Percentiles rank a stretch among this genome's conserved stretches.
These are phyloP conservation scores for Gymnothorax javanicus DNA, from an alignment of 2,797 vertebrate genomes.

Conservation along the genomic window DNA sequence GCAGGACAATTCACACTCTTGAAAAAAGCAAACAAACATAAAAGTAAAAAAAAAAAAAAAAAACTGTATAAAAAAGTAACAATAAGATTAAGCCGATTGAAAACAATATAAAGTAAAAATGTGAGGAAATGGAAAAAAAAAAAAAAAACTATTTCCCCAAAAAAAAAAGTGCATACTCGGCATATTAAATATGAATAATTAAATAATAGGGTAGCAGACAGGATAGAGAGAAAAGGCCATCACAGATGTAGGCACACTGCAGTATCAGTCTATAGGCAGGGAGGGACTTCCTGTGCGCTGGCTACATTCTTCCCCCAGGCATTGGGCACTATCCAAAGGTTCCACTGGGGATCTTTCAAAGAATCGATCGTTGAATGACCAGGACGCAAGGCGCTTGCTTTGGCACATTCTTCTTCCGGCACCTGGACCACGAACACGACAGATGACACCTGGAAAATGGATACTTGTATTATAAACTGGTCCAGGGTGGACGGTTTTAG, in stretches of 20 bases:
- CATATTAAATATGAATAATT: slow-evolving; percentile 89
- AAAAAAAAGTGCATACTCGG: slow-evolving; percentile 80
- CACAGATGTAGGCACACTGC: slow-evolving; percentile 90
- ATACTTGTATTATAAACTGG: slow-evolving; percentile 41
- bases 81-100: slow-evolving; percentile 55
- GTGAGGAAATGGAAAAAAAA: slow-evolving; percentile 60
- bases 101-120: slow-evolving; percentile 59
- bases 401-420: slow-evolving; percentile 75
- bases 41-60: slow-evolving; percentile 44
- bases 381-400: slow-evolving; percentile 72
- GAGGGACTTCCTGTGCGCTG: slow-evolving; percentile 61
- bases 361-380: slow-evolving; percentile 40
- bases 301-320: slow-evolving; percentile 69
- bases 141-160: slow-evolving; percentile 54
- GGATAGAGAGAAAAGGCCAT: slow-evolving; percentile 83
- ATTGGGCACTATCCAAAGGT: slow-evolving; percentile 47
- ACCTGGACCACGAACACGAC: slow-evolving; percentile 62
- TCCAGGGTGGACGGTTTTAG: slow-evolving; percentile 48
- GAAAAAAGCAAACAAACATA: slow-evolving; percentile 38
- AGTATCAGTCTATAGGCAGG: slow-evolving; percentile 72
- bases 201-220: slow-evolving; percentile 84
- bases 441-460: slow-evolving; percentile 69
- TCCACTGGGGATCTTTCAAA: slow-evolving; percentile 47
- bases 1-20: slow-evolving; percentile 50
- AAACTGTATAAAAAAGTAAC: slow-evolving; percentile 57